Percentiles rank a stretch among this genome's conserved stretches.
Conservation (phyloP, 2,797 vertebrate species). For the Paguma larvata region DNA sequence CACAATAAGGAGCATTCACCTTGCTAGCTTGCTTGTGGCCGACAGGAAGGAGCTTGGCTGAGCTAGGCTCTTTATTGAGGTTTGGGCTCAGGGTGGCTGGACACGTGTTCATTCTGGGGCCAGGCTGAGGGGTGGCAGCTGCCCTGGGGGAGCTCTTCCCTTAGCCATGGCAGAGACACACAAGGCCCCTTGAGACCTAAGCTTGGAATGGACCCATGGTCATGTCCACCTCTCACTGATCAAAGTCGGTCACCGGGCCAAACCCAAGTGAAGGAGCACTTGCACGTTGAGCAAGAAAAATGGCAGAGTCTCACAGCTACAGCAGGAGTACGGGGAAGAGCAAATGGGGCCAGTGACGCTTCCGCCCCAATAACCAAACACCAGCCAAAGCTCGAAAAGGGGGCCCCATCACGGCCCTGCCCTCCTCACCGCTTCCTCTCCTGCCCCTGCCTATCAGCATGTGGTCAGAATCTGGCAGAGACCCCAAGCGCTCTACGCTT, state of each 20-base stretch:
- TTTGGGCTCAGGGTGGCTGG: background rate
- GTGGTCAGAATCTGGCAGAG: background rate
- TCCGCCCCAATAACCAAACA: background rate
- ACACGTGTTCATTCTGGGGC: background rate
- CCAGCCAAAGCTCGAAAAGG: background rate
- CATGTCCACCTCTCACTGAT: background rate
- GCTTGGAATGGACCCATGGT: background rate
- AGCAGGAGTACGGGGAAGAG: background rate
- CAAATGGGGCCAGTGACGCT: rapidly evolving
- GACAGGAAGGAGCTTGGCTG: background rate
- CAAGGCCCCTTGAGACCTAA: background rate
- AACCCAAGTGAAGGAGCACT: background rate
- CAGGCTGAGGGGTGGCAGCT: background rate
- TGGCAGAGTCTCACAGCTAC: rapidly evolving
- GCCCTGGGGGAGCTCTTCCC: background rate
- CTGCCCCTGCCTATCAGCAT: background rate
- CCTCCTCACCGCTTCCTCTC: background rate
- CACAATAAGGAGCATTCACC: background rate
- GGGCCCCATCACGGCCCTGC: background rate
- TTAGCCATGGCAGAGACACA: background rate
- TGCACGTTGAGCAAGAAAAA: background rate
- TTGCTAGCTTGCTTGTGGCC: background rate
- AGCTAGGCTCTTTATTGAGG: background rate
- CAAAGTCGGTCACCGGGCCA: background rate
- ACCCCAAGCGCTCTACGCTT: background rate